Evolutionary conservation across 2,113 vertebrate genomes (phyloP).

Genomic region (Jacana jacana): DNA sequence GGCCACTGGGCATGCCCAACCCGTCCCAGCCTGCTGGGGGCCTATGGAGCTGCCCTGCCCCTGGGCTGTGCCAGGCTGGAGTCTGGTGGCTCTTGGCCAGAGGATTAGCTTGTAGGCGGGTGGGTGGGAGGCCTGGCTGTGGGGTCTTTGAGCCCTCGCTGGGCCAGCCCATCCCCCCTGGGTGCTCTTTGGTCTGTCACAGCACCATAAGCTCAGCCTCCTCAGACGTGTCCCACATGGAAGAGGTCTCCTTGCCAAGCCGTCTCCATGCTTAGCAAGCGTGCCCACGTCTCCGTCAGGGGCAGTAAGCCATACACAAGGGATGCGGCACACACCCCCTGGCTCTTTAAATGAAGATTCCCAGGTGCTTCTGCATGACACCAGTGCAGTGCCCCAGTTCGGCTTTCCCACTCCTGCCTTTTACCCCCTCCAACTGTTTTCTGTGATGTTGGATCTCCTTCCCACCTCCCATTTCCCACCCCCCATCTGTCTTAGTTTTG

Average conservation of each 20-base stretch:
- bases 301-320: fast-evolving
- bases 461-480: no score
- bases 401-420: neutral
- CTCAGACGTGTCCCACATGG: fast-evolving
- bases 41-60: neutral
- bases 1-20: neutral
- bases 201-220: neutral
- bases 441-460: neutral
- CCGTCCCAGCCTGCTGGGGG: neutral
- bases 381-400: fast-evolving
- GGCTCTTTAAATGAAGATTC: neutral
- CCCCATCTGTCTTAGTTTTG: neutral
- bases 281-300: fast-evolving
- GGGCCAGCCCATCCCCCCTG: fast-evolving
- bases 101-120: neutral
- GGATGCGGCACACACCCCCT: neutral
- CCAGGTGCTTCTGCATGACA: fast-evolving
- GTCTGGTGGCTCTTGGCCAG: neutral
- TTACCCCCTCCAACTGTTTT: neutral
- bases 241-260: neutral
- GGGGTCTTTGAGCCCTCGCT: fast-evolving
- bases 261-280: neutral
- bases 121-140: no score
- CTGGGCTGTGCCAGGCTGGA: fast-evolving
- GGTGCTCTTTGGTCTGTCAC: fast-evolving